Percentiles rank a stretch among this genome's conserved stretches.
These are phyloP conservation scores for Dioctria rufipes DNA, from an alignment of 2,888 invertebrate species.

Conservation along the genomic window DNA sequence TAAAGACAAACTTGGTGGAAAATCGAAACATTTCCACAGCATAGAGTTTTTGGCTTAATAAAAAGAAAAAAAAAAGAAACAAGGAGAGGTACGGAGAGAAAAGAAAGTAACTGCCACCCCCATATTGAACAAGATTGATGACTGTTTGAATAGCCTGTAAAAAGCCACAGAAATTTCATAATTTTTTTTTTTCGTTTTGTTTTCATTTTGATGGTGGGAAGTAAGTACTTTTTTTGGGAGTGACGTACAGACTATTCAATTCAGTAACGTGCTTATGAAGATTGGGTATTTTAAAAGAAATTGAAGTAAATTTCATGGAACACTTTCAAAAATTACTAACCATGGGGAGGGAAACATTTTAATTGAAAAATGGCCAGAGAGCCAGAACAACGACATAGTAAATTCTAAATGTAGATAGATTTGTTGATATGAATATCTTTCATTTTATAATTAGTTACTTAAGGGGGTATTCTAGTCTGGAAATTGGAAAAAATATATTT, in stretches of 20 bases:
- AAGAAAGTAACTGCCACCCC: background rate
- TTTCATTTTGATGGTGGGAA: background rate
- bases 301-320: slow-evolving; percentile 26
- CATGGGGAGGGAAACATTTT: slow-evolving; percentile 9
- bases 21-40: no score
- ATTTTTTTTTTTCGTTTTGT: slow-evolving; percentile 17
- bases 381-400: background rate
- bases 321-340: background rate
- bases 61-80: background rate
- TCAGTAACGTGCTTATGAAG: background rate
- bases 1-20: background rate
- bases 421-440: no score
- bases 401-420: no score
- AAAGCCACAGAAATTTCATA: slow-evolving; percentile 33
- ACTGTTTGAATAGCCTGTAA: slow-evolving; percentile 31
- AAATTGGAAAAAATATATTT: no score
- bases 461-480: no score
- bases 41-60: background rate
- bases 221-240: background rate
- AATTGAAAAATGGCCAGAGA: slow-evolving; percentile 21
- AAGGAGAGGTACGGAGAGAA: background rate
- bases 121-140: slow-evolving; percentile 46
- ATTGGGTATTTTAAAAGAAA: background rate
- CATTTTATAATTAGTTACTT: no score
- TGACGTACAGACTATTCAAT: background rate